Base-by-base conservation (phyloP, 1,140 invertebrate species). In the Drosophila nigromelanica region DNA sequence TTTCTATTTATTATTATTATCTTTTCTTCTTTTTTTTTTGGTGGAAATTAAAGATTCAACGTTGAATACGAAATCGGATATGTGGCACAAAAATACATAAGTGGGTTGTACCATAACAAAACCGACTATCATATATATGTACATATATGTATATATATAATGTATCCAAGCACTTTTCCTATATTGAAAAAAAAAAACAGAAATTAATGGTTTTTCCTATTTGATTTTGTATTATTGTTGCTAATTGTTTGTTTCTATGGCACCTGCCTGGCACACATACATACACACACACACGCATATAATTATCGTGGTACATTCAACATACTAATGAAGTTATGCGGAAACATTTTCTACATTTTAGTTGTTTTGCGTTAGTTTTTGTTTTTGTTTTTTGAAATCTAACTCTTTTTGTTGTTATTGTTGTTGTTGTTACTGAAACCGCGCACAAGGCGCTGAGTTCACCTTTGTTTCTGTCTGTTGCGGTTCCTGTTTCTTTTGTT, bases 61-160 rank as follows among this genome's bases (percentile, higher is more conserved):
- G n/a, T 54, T 62, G 56, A 62, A 77, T 73, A 67, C 59, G 72
- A 78, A 81, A 78, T 87, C 69, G 82, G 82, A 85, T 86, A 85
- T 85, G 74, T 77, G 37, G 24, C 27, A 42, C 6, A 43, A 27
- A 45, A 33, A 43, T 54, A 61, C 21, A 55, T 48, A 35, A 47
- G 15, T 67, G 54, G 62, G 39, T 59, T 39, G 66, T 21, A 42
- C 60, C 60, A 70, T 56, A 71, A 54, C 21, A 33, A 35, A 30
- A 37, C 11, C 48, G 30, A 60, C 37, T 55, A 42, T 52, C 45
- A 33, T 33, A 14, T 21, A 14, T n/a, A 12, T 12, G 2, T 39
- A 45, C 24, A 11, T 11, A 10, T 39, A 39, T 39, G 37, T 39
- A 39, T 39, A 24, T 30, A 14, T 33, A 15, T 27, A 24, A 15